Evolutionary conservation across 2,113 vertebrate species (phyloP), one percentile per base, ranked within the genome.

Genomic region (Mastomys coucha): DNA sequence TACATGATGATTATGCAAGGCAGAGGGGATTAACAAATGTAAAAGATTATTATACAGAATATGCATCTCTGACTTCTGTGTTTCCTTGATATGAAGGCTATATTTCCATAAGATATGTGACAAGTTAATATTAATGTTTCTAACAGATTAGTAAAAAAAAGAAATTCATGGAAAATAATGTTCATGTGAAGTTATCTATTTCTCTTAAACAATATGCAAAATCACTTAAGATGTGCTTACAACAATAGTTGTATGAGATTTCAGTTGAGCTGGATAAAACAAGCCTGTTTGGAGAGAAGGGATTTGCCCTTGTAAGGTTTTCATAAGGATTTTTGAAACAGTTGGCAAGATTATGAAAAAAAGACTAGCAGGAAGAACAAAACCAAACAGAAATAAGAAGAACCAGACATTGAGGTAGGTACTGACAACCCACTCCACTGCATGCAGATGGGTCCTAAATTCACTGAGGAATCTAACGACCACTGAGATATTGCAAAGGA

Each of bases 371-470:
- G 56, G n/a, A 45, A 67, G 26, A 73, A 73, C 45, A 89, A 92
- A 92, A 78, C 20, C 69, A 88, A 87, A 88, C 36, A 87, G 65
- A 70, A 92, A 82, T 65, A 33, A 72, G 49, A 91, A 60, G 58
- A 14, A 60, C 24, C n/a, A 63, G 56, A 63, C 7, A 84, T 17
- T 26, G n/a, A 42, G 53, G 4, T n/a, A 84, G 81, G 22, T 17
- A 39, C 9, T 26, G 49, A 28, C 58, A 73, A 26, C 45, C 39
- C 20, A 56, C 6, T 12, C 49, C 26, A 76, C 1, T 51, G 10
- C 82, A n/a, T 78, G 33, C 53, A 78, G 13, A 1, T 20, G 1
- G 17, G 14, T 5, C 53, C 6, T 69, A 70, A 63, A 42, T 69
- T 80, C 70, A 89, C 78, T 28, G 28, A n/a, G 10, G 72, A 81